Base-by-base conservation (phyloP, 2,888 invertebrate genomes). In the Thecocarcelia acutangulata region DNA sequence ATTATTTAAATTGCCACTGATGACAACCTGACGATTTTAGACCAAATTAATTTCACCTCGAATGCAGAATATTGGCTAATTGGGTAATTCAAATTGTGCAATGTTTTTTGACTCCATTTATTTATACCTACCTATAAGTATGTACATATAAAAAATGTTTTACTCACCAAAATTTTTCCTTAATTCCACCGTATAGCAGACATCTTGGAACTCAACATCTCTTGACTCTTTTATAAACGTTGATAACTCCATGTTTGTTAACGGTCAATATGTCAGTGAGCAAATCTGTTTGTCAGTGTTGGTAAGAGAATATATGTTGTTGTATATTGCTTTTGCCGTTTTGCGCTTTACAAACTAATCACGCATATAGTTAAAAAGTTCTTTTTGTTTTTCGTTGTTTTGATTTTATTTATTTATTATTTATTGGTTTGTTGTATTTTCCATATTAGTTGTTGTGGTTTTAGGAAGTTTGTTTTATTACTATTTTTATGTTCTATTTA, bases 181-280 rank as follows among this genome's bases (percentile, higher is more conserved):
- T 78, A 88, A 85, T 76, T 87, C 87, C 3, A 91, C 87, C n/a
- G 87, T 87, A 56, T 90, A 91, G 83, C 85, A 87, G 63, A 91
- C 87, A 85, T 91, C 91, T 87, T 91, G 91, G 82, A 91, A 91
- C 80, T 91, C 91, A 64, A 91, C 90, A 87, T 91, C 89, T 86
- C 88, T 84, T 75, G 83, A 42, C 50, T 84, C 72, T 40, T 74
- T 78, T 46, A 83, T 24, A 64, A 78, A 76, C 8, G 80, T 48
- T 70, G 82, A 70, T 59, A 70, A 56, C 28, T 74, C 78, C 82
- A 82, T 82, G 17, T 12, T 74, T 19, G 11, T 40, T 59, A 19
- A 33, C 33, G 15, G 5, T 28, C 33, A 56, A 50, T 48, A 8
- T n/a, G 8, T 37, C 11, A 2, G 9, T n/a, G n/a, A 12, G 24